Evolutionary conservation across 37 sponge, comb jelly and placozoan genomes (phyloP), one percentile per base, ranked within the genome.

Genomic region (Theonella swinhoei): DNA sequence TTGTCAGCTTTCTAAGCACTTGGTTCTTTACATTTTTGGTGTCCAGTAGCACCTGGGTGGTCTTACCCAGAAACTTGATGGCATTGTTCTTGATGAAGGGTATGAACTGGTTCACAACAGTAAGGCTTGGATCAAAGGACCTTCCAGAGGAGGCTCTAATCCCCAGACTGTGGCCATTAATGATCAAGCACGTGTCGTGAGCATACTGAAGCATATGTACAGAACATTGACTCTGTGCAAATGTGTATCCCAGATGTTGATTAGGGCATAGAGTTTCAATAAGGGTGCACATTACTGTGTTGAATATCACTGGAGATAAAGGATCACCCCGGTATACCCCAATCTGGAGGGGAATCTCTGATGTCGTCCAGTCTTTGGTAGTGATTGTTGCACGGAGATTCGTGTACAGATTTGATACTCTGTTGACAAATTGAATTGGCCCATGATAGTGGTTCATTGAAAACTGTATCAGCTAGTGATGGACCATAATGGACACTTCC

Each of bases 321-420:
- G 80, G 80, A 47, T 80, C 80, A 40, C 80, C 80, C 32, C 38
- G 80, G 69, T 42, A 80, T 1, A 80, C 80, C 5, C 80, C 80
- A 0, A 19, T 39, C 31, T 25, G 68, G 9, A 80, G 68, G 0
- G 69, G 80, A 29, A 80, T 42, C 20, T 39, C 42, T 11, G 1
- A 0, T 7, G 78, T 77, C 17, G 64, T 1, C 78, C 78, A 77
- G 0, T 1, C 0, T 0, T 7, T 8, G 1, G 64, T 36, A 33
- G 78, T 43, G 38, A 77, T 7, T 7, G 34, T 37, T 22, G 58
- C 80, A 24, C 5, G 5, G 41, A 79, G 67, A 7, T 35, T 25
- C 1, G 39, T 37, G 42, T 64, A 79, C 41, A 79, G 42, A 42
- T 79, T 35, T 14, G 25, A 32, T 8, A 64, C 68, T 24, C n/a